Evolutionary conservation across 2,113 vertebrate genomes (phyloP), one percentile per base, ranked within the genome.

Genomic region (Cryptomyrus ogoouensis): DNA sequence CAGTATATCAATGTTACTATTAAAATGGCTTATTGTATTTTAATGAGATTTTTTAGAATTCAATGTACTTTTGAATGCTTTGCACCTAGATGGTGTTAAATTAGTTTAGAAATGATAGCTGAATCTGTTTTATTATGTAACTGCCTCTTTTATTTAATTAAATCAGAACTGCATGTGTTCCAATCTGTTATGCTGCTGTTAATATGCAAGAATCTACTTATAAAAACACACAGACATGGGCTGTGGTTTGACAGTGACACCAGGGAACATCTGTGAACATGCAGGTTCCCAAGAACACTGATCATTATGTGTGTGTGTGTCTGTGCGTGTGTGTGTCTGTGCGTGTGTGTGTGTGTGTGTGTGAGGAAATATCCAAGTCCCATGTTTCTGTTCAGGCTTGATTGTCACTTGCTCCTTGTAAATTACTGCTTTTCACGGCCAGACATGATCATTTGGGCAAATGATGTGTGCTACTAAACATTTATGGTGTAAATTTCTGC

Each of bases 401-500:
- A 46, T 19, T 39, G 15, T 27, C n/a, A 27, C n/a, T 31, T 39
- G 8, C n/a, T 66, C 12, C n/a, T 66, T 66, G 62, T 12, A 70
- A 85, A 89, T 62, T 84, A 47, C 13, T 62, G 24, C 88, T 58
- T 90, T 88, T 84, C 62, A 53, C 88, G 15, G 86, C 62, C 47
- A n/a, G 13, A 87, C 50, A 49, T 88, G 58, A 77, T 87, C 58
- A 47, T 88, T 87, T 62, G 21, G 77, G 89, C 31, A 90, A 62
- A n/a, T 58, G 7, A n/a, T 2, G 0, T n/a, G 87, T 62, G 5
- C 62, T 77, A 27, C 10, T 31, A 77, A 80, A 42, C 44, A 46
- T 80, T 58, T 89, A 87, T 84, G 90, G 58, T 66, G 90, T 87
- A 70, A 90, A 83, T 88, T 91, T 88, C 24, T 53, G 17, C 50